These are phyloP conservation scores for Coecobrya sp. DNA, from an alignment of 2,888 invertebrate genomes.

Conservation along the genomic window DNA sequence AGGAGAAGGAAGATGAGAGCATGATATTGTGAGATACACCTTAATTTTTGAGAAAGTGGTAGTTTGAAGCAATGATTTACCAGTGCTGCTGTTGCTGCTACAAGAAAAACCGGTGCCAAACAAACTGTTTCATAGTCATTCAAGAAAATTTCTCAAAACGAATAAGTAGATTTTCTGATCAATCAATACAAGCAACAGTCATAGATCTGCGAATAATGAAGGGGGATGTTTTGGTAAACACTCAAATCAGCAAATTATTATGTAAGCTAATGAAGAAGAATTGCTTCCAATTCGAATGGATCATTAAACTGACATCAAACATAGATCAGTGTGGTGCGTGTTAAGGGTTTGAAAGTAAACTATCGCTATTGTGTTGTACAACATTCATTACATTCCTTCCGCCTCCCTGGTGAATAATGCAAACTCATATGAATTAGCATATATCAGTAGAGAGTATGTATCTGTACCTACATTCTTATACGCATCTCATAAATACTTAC, in stretches of 20 bases:
- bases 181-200: background rate
- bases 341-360: no score
- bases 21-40: background rate
- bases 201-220: background rate
- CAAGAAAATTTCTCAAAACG: background rate
- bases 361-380: no score
- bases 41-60: background rate
- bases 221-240: constrained; percentile 14
- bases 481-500: no score
- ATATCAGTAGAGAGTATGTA: no score
- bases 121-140: background rate
- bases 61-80: background rate
- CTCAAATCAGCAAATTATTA: constrained; percentile 20
- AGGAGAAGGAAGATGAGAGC: background rate
- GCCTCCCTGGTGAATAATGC: no score
- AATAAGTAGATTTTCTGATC: background rate
- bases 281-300: background rate
- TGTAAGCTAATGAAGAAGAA: constrained; percentile 16
- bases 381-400: no score
- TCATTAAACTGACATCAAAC: background rate
- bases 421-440: no score
- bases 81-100: background rate
- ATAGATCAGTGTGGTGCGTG: no score
- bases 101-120: background rate
- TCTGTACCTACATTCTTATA: no score